Conservation (phyloP, 1,140 invertebrate species). For the Lanistes nyassanus region DNA sequence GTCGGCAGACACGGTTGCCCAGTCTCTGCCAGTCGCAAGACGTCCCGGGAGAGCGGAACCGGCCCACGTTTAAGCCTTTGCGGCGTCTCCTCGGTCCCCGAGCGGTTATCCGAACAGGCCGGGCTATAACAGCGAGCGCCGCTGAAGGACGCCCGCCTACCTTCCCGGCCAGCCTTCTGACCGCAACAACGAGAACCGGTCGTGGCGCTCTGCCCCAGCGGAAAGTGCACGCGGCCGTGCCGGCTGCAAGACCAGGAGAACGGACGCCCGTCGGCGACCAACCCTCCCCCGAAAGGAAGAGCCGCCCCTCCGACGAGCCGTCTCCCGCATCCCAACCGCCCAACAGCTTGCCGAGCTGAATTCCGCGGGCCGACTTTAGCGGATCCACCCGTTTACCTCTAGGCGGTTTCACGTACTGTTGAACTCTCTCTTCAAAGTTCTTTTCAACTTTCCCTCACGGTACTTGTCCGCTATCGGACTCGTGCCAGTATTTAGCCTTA, state of each 20-base stretch:
- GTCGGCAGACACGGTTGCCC: constrained; percentile 28
- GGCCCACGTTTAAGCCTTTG: not conserved
- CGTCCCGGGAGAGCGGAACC: constrained; percentile 1
- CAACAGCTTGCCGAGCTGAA: constrained; percentile 48
- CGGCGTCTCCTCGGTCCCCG: constrained; percentile 31
- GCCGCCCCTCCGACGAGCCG: not conserved
- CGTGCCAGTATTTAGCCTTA: constrained; percentile 86
- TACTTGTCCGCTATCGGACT: constrained; percentile 92
- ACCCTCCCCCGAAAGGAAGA: not conserved
- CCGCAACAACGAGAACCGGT: constrained; percentile 34
- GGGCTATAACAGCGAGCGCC: constrained; percentile 21
- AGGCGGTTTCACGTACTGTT: constrained; percentile 85
- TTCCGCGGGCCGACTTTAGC: constrained; percentile 72
- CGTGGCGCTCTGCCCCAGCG: constrained; percentile 35
- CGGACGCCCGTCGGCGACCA: constrained; percentile 2
- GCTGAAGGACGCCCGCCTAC: constrained; percentile 20
- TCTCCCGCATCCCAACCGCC: constrained; percentile 40
- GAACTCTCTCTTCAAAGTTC: constrained; percentile 89
- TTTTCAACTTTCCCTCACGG: constrained; percentile 92
- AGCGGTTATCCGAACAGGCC: constrained; percentile 18
- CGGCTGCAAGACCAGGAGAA: no score
- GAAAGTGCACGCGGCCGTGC: constrained; percentile 29
- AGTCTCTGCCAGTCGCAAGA: constrained; percentile 21
- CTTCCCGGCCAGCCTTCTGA: constrained; percentile 32
- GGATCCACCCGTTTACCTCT: constrained; percentile 75